These are phyloP conservation scores for Cryptophagus acutangulus DNA, from an alignment of 2,888 invertebrate species.

Conservation along the genomic window DNA sequence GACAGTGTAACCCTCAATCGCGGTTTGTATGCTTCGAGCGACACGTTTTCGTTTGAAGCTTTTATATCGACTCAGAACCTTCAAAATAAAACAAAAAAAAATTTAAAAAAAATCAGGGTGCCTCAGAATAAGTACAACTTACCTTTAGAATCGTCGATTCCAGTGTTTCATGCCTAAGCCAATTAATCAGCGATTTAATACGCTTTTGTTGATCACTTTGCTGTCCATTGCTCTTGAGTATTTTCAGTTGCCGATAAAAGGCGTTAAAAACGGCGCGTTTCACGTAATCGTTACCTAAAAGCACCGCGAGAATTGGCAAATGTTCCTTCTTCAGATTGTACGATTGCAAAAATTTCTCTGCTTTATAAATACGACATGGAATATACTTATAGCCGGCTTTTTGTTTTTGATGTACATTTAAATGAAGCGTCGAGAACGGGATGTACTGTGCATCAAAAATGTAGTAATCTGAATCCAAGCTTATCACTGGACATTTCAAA, in stretches of 20 bases:
- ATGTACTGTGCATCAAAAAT: constrained; percentile 81
- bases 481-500: constrained; percentile 79
- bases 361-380: constrained; percentile 67
- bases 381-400: constrained; percentile 46
- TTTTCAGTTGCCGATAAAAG: constrained; percentile 64
- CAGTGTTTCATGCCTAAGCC: constrained; percentile 68
- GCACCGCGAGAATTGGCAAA: constrained; percentile 73
- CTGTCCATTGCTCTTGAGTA: constrained; percentile 52
- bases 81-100: too few relatives aligned
- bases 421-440: constrained; percentile 64
- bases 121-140: not conserved
- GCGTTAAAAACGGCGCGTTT: constrained; percentile 60
- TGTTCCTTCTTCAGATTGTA: constrained; percentile 57
- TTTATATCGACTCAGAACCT: too few relatives aligned
- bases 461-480: constrained; percentile 92
- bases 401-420: constrained; percentile 20
- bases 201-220: constrained; percentile 62
- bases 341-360: constrained; percentile 62
- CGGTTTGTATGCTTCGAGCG: constrained; percentile 55
- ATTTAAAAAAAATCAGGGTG: too few relatives aligned
- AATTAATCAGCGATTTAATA: constrained; percentile 67
- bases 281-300: constrained; percentile 89
- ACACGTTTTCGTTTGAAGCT: constrained; percentile 53
- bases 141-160: constrained; percentile 63
- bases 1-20: constrained; percentile 61